Base-by-base conservation (phyloP, 2,113 vertebrate genomes). In the Cheilinus undulatus region DNA sequence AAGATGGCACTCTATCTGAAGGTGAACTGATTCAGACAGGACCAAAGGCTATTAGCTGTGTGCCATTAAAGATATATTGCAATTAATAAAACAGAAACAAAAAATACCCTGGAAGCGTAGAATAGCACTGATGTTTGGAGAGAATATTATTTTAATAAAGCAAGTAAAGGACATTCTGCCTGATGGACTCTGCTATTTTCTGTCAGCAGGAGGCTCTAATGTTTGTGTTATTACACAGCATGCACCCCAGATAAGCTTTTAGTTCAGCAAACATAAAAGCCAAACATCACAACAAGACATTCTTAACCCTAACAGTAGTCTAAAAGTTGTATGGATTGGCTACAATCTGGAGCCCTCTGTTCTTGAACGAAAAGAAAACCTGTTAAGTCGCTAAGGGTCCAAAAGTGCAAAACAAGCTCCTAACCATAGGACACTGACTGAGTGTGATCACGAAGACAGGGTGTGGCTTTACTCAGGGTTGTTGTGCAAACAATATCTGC, bases 381-480 rank as follows among this genome's bases (percentile, higher is more conserved):
- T 12, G 27, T 7, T 1, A 48, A 3, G 17, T 7, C 32, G 62
- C 69, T 42, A 23, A 60, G 57, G 58, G 70, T 54, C 69, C 46
- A 75, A 75, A 72, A 73, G 78, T 52, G 60, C 19, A 8, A 61
- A 50, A 43, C 53, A 11, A 72, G 51, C 7, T 43, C 32, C 46
- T 69, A 66, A n/a, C n/a, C 13, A 63, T 52, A 46, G 27, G n/a
- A 56, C 19, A 42, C 7, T 13, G 32, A 45, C 45, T 20, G 2
- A 50, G 69, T 12, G 20, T 65, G 64, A 73, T 77, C 81, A 73
- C 76, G 77, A 36, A 60, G 64, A 61, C 80, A 84, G 84, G 93
- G 93, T 87, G 92, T 85, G 92, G 83, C 84, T 77, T 59, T 78
- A 58, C 80, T 86, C 76, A 75, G 50, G 52, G 38, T 40, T 38